phyloP scores from a whole-genome alignment of 2,113 vertebrate species.

The Geothlypis trichas region DNA sequence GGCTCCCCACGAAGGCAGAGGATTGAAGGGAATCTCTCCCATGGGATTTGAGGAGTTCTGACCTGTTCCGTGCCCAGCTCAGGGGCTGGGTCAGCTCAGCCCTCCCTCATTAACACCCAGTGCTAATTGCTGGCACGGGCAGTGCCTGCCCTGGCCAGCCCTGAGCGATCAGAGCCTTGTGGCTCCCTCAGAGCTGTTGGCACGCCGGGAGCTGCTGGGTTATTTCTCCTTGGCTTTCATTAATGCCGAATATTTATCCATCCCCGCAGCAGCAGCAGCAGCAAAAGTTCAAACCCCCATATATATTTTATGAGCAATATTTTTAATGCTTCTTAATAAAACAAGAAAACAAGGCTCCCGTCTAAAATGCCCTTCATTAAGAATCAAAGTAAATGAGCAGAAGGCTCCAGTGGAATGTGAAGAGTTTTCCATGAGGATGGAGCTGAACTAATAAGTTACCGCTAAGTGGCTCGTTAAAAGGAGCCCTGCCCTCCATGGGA shows the following conservation, averaged over 20 bases:
- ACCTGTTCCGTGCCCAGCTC: neutral
- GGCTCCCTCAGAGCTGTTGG: neutral
- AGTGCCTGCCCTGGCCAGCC: neutral
- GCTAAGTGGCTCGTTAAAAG: neutral
- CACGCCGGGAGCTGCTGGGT: neutral
- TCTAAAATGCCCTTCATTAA: neutral
- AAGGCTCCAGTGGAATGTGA: neutral
- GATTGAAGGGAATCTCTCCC: neutral
- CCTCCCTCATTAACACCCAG: neutral
- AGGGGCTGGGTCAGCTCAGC: neutral
- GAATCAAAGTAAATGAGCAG: neutral
- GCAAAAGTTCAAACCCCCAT: neutral
- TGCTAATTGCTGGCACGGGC: neutral
- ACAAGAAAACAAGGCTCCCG: slow-evolving; percentile 9
- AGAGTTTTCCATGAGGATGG: neutral
- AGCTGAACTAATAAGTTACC: neutral
- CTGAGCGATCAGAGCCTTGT: rapidly evolving
- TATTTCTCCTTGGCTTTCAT: neutral
- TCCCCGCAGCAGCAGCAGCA: neutral
- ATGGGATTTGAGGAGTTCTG: rapidly evolving
- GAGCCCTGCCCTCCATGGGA: rapidly evolving
- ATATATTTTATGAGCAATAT: slow-evolving; percentile 33
- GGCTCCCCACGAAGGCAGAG: neutral
- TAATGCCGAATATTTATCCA: neutral
- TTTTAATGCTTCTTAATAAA: slow-evolving; percentile 55